Conservation (phyloP, 2,888 invertebrate species). For the Clunio marinus region DNA sequence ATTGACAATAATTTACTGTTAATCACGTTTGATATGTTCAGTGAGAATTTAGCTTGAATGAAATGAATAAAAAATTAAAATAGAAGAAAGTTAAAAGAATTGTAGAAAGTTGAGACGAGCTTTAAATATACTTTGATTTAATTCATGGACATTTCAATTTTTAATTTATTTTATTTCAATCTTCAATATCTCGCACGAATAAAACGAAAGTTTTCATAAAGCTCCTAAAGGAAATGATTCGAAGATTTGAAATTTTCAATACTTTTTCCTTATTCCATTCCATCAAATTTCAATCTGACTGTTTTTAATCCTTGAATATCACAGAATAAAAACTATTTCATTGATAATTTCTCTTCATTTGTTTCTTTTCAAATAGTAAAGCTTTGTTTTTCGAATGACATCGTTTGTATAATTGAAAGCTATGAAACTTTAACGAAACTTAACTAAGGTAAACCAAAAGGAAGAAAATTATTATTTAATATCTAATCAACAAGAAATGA, state of each 20-base stretch:
- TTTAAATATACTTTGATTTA: not conserved
- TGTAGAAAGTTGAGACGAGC: not conserved
- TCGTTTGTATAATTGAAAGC: not conserved
- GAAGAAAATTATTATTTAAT: not conserved
- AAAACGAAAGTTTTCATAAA: too few species aligned
- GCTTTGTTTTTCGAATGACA: constrained; percentile 8
- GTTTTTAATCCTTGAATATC: constrained; percentile 10
- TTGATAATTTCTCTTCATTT: too few species aligned
- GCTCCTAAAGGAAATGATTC: too few species aligned
- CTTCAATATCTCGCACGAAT: too few species aligned
- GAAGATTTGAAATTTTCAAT: not conserved
- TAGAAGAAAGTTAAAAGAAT: not conserved
- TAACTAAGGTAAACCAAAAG: not conserved
- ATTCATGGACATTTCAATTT: not conserved
- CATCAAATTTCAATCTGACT: not conserved
- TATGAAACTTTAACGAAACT: not conserved
- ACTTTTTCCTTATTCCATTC: not conserved
- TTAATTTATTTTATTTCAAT: not conserved
- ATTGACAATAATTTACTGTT: constrained; percentile 35
- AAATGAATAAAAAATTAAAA: not conserved
- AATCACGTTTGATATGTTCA: constrained; percentile 31
- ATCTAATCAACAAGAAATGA: not conserved
- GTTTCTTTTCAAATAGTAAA: constrained; percentile 1
- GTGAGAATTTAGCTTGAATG: not conserved
- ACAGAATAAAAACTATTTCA: constrained; percentile 22